phyloP scores from a whole-genome alignment of 2,888 invertebrate species.

The Amiota communis region DNA sequence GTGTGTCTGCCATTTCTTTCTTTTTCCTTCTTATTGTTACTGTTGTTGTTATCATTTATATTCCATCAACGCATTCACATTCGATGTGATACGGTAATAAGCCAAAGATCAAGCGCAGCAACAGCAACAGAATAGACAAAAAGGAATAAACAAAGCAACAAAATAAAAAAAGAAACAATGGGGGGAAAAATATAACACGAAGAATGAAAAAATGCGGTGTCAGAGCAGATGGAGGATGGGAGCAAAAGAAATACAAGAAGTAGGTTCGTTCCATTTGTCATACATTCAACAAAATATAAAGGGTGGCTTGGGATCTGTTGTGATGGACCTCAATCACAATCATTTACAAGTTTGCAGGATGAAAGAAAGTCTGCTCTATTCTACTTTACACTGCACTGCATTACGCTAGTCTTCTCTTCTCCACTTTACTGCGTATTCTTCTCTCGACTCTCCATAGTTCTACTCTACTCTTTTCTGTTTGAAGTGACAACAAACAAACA shows the following conservation, averaged over 20 bases:
- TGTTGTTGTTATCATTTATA: slow-evolving; percentile 43
- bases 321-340: background rate
- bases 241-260: slow-evolving; percentile 21
- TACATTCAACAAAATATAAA: background rate
- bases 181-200: background rate
- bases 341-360: background rate
- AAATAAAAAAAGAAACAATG: slow-evolving; percentile 1
- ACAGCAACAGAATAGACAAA: slow-evolving; percentile 44
- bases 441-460: too few relatives aligned
- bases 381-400: background rate
- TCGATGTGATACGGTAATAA: slow-evolving; percentile 69
- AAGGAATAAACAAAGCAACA: background rate
- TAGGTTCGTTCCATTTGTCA: slow-evolving; percentile 11
- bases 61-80: slow-evolving; percentile 55
- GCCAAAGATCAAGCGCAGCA: slow-evolving; percentile 67
- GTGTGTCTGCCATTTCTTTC: background rate
- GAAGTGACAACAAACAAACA: too few relatives aligned
- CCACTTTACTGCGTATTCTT: too few relatives aligned
- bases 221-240: background rate
- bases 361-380: background rate
- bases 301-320: background rate
- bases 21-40: background rate
- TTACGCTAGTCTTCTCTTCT: too few relatives aligned
- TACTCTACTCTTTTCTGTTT: background rate
- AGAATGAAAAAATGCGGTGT: slow-evolving; percentile 27